Evolutionary conservation across 2,113 vertebrate species (phyloP).

Genomic region (Camelus bactrianus): DNA sequence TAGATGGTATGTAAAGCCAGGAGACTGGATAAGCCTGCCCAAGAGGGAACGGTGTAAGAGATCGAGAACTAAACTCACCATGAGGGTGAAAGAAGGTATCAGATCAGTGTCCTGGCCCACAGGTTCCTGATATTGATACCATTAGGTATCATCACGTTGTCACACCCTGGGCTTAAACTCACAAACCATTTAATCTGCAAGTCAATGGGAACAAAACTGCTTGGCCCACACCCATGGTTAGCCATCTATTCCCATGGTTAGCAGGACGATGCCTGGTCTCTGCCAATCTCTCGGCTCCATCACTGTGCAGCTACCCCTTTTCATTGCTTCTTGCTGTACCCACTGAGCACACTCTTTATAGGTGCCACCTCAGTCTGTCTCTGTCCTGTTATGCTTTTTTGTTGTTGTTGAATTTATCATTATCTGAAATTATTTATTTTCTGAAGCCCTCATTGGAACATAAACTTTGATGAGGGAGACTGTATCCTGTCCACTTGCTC

Average conservation of each 20-base stretch:
- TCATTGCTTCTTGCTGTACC: neutral
- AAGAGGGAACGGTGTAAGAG: neutral
- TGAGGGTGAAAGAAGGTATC: accelerated
- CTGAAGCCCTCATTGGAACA: neutral
- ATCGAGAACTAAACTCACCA: neutral
- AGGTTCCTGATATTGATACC: neutral
- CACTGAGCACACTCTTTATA: neutral
- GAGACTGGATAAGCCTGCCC: neutral
- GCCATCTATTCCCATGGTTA: neutral
- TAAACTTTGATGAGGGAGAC: neutral
- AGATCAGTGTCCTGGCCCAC: neutral
- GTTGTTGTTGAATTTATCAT: neutral
- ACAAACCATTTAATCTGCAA: neutral
- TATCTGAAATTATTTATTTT: neutral
- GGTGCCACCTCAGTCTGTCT: neutral
- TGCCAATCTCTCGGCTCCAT: neutral
- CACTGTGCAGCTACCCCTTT: neutral
- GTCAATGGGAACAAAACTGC: neutral
- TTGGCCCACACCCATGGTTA: neutral
- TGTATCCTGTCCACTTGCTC: neutral
- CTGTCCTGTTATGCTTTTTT: neutral
- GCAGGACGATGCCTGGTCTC: neutral
- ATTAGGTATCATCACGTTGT: neutral
- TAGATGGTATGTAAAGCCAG: neutral
- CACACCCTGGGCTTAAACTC: neutral